phyloP scores from a whole-genome alignment of 2,113 vertebrate species.

The Peromyscus californicus region DNA sequence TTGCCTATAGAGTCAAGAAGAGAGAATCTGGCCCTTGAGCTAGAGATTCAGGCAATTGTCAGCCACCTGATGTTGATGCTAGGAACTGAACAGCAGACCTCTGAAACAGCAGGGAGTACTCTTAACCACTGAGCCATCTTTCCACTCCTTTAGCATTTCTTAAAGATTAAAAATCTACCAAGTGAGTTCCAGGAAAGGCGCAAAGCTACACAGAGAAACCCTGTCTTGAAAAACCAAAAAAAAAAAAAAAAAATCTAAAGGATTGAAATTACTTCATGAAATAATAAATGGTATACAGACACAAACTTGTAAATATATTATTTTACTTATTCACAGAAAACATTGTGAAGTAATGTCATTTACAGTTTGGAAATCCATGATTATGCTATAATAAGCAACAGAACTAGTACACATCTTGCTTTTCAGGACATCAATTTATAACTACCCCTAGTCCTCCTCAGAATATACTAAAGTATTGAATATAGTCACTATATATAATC shows the following conservation, averaged over 20 bases:
- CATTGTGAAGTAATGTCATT: background rate
- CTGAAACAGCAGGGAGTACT: accelerated
- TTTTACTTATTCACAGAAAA: background rate
- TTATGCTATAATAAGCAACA: slow-evolving; percentile 1
- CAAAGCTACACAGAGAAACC: too few relatives aligned
- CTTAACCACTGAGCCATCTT: background rate
- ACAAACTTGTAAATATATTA: background rate
- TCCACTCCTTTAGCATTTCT: background rate
- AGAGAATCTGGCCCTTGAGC: background rate
- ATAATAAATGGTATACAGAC: background rate
- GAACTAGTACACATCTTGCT: background rate
- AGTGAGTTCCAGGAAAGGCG: too few relatives aligned
- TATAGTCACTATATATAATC: background rate
- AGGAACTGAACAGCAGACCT: background rate
- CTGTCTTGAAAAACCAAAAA: too few relatives aligned
- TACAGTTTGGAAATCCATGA: background rate
- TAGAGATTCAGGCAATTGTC: background rate
- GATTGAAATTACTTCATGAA: background rate
- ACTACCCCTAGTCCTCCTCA: background rate
- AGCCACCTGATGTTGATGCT: too few relatives aligned
- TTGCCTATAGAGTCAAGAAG: background rate
- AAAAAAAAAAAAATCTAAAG: background rate
- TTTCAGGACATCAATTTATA: background rate
- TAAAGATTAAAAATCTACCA: background rate
- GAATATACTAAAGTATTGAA: background rate